Evolutionary conservation across 2,797 vertebrate genomes (phyloP).

Genomic region (Clarias pachynema): DNA sequence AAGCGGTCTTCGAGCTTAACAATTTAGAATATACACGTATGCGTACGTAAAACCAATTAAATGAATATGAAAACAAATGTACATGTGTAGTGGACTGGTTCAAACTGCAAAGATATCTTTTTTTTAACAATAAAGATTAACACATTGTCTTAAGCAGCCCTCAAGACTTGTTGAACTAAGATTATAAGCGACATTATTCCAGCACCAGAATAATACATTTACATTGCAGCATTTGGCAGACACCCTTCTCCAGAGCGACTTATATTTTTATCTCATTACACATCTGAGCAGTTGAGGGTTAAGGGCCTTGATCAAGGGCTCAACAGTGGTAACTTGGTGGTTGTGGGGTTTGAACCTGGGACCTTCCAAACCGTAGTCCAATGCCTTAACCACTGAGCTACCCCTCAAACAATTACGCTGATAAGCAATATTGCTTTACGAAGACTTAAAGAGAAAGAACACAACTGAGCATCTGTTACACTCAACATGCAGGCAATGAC

Average conservation of each 20-base stretch:
- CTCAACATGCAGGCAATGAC: slow-evolving; percentile 31
- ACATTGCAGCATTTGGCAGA: too few relatives aligned
- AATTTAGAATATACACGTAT: background rate
- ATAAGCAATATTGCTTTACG: background rate
- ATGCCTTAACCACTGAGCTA: too few relatives aligned
- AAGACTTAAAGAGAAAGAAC: slow-evolving; percentile 29
- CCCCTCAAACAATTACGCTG: too few relatives aligned
- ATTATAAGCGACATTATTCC: background rate
- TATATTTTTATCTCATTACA: too few relatives aligned
- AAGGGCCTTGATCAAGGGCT: too few relatives aligned
- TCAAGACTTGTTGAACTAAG: background rate
- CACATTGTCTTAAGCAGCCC: background rate
- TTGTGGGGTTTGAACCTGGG: too few relatives aligned
- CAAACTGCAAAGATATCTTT: background rate
- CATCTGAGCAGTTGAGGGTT: too few relatives aligned
- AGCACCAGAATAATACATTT: background rate
- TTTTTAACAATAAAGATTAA: background rate
- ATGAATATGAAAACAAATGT: background rate
- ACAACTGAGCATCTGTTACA: slow-evolving; percentile 57
- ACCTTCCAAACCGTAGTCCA: too few relatives aligned
- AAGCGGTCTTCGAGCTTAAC: background rate
- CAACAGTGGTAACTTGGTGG: too few relatives aligned
- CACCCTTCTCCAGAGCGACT: too few relatives aligned
- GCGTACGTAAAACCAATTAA: too few relatives aligned
- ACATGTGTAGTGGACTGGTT: background rate